Base-by-base conservation (phyloP, 2,113 vertebrate species). In the Nothobranchius kuhntae region DNA sequence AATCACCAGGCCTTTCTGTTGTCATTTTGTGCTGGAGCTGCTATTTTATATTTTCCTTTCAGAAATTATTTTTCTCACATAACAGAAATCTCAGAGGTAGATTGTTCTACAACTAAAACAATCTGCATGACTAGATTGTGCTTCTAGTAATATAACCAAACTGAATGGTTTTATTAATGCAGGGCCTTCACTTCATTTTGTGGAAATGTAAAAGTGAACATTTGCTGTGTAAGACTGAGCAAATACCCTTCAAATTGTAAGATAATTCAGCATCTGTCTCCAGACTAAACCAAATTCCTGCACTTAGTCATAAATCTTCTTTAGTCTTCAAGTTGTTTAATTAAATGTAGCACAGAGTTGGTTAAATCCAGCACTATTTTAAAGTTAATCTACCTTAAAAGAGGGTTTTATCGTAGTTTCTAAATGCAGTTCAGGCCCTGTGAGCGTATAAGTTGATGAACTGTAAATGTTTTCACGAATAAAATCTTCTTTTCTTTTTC, bases 381-480 rank as follows among this genome's bases (percentile, higher is more conserved):
- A 72, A 68, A 80, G 53, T 65, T 78, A 75, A 78, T 83, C 77
- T 70, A 64, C 56, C 66, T 73, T 78, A 53, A 71, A 82, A 81
- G 51, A 60, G 61, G 55, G 70, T 70, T 70, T 66, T 17, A 77
- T 53, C 75, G 53, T 42, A 52, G 63, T 81, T 77, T 71, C 56
- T 53, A 40, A 65, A 52, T 65, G 56, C 61, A 62, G 24, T 59
- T 72, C 60, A 68, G 26, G 69, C 58, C 38, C 68, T 69, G 71
- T 79, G 67, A 75, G 84, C 80, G 57, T 65, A 68, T 55, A 68
- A 78, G 73, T 35, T 84, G 80, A 89, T 82, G 71, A 75, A 86
- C 75, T 77, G 61, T 89, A 86, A 86, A 89, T 80, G 81, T 73
- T 64, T 75, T 77, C 55, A 69, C 69, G 84, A 86, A 80, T 85